phyloP scores from a whole-genome alignment of 2,888 invertebrate genomes.

The Dryobotodes eremita region DNA sequence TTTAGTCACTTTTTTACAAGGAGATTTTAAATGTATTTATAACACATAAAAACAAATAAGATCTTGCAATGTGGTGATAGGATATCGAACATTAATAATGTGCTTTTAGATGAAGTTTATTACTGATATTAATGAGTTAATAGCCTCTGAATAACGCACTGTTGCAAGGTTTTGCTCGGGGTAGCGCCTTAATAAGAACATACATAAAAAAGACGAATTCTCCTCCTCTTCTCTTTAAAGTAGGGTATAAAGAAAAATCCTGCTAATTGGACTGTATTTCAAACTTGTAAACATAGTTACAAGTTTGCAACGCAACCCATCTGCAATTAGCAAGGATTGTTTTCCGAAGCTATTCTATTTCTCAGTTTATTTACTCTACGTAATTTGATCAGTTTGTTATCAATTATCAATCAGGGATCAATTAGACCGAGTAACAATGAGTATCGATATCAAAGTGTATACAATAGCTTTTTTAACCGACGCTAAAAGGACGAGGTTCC shows the following conservation, averaged over 20 bases:
- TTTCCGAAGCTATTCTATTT: slow-evolving; percentile 1
- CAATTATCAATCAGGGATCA: slow-evolving; percentile 56
- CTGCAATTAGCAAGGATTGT: slow-evolving; percentile 19
- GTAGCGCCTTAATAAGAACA: no score
- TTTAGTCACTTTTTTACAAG: no score
- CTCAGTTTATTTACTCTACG: slow-evolving; percentile 27
- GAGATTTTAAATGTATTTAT: no score
- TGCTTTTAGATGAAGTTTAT: no score
- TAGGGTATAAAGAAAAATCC: neutral
- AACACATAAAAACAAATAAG: no score
- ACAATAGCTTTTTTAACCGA: no score
- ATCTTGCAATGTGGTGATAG: no score
- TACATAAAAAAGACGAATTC: neutral
- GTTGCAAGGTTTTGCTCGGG: no score
- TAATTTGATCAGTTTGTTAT: slow-evolving; percentile 60
- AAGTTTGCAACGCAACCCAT: neutral
- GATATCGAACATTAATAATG: no score
- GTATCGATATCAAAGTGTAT: slow-evolving; percentile 57
- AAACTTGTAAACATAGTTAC: neutral
- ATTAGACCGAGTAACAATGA: slow-evolving; percentile 50
- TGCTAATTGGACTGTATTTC: neutral
- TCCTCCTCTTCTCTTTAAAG: neutral
- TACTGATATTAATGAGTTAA: no score
- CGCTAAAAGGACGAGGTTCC: no score
- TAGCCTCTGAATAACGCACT: no score